These are phyloP conservation scores for Acropora yongei DNA, from an alignment of 64 coral and sea anemone species.

Conservation along the genomic window DNA sequence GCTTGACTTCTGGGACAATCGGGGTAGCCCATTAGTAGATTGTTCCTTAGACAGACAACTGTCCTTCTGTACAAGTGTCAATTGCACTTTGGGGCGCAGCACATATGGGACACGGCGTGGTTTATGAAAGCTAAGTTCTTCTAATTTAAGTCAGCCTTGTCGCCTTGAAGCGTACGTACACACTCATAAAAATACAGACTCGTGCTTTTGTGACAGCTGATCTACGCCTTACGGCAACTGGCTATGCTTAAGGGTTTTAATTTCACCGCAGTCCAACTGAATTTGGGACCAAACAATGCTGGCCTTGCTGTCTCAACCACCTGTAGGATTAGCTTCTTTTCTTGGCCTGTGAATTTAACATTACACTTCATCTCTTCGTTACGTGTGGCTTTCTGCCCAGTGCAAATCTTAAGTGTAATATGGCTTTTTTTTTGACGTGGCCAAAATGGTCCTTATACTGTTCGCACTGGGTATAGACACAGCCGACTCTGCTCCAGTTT, in stretches of 20 bases:
- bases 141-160: conserved; percentile 9
- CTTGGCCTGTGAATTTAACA: conserved; percentile 40
- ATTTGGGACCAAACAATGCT: conserved; percentile 65
- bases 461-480: conserved; percentile 40
- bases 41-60: conserved; percentile 48
- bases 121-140: conserved; percentile 26
- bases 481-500: conserved; percentile 56
- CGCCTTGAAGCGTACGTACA: neutral
- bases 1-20: conserved; percentile 45
- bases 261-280: conserved; percentile 69
- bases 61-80: conserved; percentile 41
- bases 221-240: neutral
- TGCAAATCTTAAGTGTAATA: conserved; percentile 57
- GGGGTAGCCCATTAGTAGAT: conserved; percentile 61
- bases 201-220: conserved; percentile 13
- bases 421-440: conserved; percentile 9
- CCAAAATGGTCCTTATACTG: conserved; percentile 46
- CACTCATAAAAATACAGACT: conserved; percentile 40
- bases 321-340: conserved; percentile 36
- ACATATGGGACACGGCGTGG: conserved; percentile 46
- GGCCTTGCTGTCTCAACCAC: conserved; percentile 52
- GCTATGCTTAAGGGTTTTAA: conserved; percentile 47
- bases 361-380: conserved; percentile 52
- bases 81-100: conserved; percentile 57
- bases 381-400: conserved; percentile 39